A percentile compares a stretch with the other conserved stretches of the same genome.
Evolutionary conservation across 2,888 invertebrate species (phyloP).

Genomic region (Ochlodes sylvanus): DNA sequence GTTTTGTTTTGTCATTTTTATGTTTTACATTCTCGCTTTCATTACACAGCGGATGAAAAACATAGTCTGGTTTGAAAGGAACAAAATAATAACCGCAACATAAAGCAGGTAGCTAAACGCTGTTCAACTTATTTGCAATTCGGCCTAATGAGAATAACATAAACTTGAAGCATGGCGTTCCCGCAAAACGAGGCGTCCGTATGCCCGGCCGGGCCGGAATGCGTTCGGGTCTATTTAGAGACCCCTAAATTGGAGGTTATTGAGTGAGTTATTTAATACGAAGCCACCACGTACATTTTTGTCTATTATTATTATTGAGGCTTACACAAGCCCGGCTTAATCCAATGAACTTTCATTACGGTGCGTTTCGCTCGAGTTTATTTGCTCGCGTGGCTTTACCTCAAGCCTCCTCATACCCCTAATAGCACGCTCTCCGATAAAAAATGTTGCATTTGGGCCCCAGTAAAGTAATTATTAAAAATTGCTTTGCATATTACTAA

Average conservation of each 20-base stretch:
- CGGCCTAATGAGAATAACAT: slow-evolving; percentile 76
- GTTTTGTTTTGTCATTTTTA: slow-evolving; percentile 32
- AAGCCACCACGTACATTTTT: slow-evolving; percentile 79
- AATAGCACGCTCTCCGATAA: slow-evolving; percentile 74
- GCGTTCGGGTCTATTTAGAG: slow-evolving; percentile 51
- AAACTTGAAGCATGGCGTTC: slow-evolving; percentile 59
- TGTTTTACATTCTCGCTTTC: slow-evolving; percentile 25
- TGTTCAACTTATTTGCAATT: slow-evolving; percentile 45
- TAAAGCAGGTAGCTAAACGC: slow-evolving; percentile 29
- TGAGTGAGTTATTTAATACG: slow-evolving; percentile 83
- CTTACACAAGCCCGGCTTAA: slow-evolving; percentile 72
- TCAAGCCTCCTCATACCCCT: slow-evolving; percentile 71
- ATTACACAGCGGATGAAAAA: slow-evolving; percentile 16
- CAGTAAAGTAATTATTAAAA: slow-evolving; percentile 81
- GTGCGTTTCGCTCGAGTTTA: slow-evolving; percentile 77
- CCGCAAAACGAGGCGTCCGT: slow-evolving; percentile 54
- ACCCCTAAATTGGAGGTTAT: slow-evolving; percentile 73
- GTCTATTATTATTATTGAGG: slow-evolving; percentile 81
- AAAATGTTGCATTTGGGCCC: slow-evolving; percentile 61
- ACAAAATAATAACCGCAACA: slow-evolving; percentile 18
- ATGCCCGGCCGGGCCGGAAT: slow-evolving; percentile 56
- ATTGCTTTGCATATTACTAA: slow-evolving; percentile 73
- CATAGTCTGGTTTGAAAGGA: slow-evolving; percentile 8
- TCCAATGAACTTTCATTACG: slow-evolving; percentile 83
- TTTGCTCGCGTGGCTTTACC: slow-evolving; percentile 73